Evolutionary conservation across 1,140 invertebrate genomes (phyloP).

Genomic region (Trissolcus basalis): DNA sequence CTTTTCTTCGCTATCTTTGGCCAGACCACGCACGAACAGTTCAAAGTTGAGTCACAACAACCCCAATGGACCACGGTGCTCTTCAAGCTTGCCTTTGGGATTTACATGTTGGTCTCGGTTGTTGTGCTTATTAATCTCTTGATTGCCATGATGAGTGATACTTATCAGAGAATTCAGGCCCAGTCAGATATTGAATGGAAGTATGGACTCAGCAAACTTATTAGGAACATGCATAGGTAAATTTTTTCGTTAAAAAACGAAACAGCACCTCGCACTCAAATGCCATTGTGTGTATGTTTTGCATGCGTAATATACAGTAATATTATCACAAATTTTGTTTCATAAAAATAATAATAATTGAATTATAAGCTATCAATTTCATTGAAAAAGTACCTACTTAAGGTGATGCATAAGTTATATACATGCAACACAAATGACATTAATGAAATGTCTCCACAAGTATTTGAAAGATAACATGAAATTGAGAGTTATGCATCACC

Average conservation of each 20-base stretch:
- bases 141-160: constrained; percentile 99
- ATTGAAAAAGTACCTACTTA: too few species aligned
- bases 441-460: too few species aligned
- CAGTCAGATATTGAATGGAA: constrained; percentile 99
- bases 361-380: too few species aligned
- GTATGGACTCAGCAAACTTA: constrained; percentile 98
- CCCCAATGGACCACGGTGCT: constrained; percentile 85
- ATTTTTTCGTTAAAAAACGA: neutral
- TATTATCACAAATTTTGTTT: too few species aligned
- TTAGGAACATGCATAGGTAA: constrained; percentile 95
- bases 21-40: constrained; percentile 91
- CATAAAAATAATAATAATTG: too few species aligned
- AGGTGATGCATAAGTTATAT: too few species aligned
- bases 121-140: constrained; percentile 99
- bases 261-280: too few species aligned
- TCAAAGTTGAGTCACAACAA: constrained; percentile 80
- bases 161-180: constrained; percentile 98
- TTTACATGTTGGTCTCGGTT: constrained; percentile 99
- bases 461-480: too few species aligned
- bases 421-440: too few species aligned
- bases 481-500: too few species aligned
- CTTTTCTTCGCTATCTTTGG: constrained; percentile 99
- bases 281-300: too few species aligned
- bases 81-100: constrained; percentile 89
- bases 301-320: too few species aligned